Conservation (phyloP, 2,888 invertebrate species). For the Eupelmus urozonus region DNA sequence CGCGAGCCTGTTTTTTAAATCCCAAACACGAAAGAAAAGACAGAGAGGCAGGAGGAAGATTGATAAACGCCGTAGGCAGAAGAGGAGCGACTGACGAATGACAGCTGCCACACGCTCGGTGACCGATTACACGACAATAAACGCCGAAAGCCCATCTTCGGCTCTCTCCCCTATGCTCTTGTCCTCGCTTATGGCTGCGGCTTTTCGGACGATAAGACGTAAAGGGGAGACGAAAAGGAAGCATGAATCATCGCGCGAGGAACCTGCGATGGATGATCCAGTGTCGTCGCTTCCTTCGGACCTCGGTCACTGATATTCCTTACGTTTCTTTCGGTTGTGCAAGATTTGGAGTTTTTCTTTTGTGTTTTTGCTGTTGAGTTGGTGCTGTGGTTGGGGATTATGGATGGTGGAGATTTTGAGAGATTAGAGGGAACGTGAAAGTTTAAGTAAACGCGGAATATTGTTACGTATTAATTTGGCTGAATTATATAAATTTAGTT, state of each 20-base stretch:
- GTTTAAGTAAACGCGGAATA: too few species aligned
- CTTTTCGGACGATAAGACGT: conserved; percentile 23
- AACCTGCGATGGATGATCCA: conserved; percentile 57
- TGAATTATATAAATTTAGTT: too few species aligned
- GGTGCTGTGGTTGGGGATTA: too few species aligned
- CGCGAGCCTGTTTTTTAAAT: background rate
- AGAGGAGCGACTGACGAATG: conserved; percentile 40
- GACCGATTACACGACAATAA: conserved; percentile 52
- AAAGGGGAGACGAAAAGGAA: conserved; percentile 22
- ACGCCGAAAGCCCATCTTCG: conserved; percentile 31
- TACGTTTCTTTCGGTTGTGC: too few species aligned
- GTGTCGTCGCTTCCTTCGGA: conserved; percentile 61
- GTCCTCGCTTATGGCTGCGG: too few species aligned
- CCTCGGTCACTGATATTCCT: too few species aligned
- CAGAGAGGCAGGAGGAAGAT: conserved; percentile 4
- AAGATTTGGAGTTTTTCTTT: too few species aligned
- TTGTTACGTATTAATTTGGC: too few species aligned
- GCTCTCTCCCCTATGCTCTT: background rate
- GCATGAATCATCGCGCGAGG: conserved; percentile 36
- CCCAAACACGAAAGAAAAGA: conserved; percentile 3
- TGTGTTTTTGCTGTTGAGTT: too few species aligned
- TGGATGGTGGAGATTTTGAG: too few species aligned
- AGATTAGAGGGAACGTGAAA: too few species aligned
- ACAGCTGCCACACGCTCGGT: conserved; percentile 57
- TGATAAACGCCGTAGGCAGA: conserved; percentile 36